phyloP scores from a whole-genome alignment of 1,140 invertebrate genomes.

The Condylostylus longicornis region DNA sequence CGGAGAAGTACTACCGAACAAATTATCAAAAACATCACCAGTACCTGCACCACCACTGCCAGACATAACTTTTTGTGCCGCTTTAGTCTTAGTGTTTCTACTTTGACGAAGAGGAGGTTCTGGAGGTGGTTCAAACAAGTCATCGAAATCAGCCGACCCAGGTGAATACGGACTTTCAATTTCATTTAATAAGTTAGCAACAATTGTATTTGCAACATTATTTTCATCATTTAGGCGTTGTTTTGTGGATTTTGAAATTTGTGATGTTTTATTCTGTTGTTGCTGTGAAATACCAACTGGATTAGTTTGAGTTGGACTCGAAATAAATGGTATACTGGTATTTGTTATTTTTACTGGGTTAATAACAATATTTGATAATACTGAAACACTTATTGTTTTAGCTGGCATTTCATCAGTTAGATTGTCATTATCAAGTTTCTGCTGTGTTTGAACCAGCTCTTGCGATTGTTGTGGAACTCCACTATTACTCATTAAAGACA shows the following conservation, averaged over 20 bases:
- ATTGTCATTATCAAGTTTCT: slow-evolving; percentile 17
- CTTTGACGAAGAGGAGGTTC: slow-evolving; percentile 17
- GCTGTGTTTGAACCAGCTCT: slow-evolving; percentile 22
- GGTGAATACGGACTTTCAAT: slow-evolving; percentile 72
- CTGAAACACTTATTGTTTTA: slow-evolving; percentile 9
- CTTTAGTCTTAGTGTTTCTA: slow-evolving; percentile 6
- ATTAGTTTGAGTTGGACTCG: slow-evolving; percentile 9
- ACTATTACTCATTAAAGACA: slow-evolving; percentile 30
- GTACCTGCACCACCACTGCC: slow-evolving; percentile 11
- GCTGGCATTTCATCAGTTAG: slow-evolving; percentile 19
- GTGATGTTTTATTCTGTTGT: slow-evolving; percentile 17
- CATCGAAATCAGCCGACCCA: slow-evolving; percentile 66
- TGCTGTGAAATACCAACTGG: slow-evolving; percentile 17
- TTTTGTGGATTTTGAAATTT: slow-evolving; percentile 12
- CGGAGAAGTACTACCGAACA: slow-evolving; percentile 26
- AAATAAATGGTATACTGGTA: slow-evolving; percentile 10
- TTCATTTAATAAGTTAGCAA: slow-evolving; percentile 44
- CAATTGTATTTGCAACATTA: slow-evolving; percentile 18
- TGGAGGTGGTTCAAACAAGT: slow-evolving; percentile 69
- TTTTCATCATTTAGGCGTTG: slow-evolving; percentile 18
- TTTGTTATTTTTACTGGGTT: slow-evolving; percentile 10
- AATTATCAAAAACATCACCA: slow-evolving; percentile 26
- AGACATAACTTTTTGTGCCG: not conserved
- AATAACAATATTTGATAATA: slow-evolving; percentile 9
- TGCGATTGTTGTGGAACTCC: too few species aligned